A percentile compares a stretch with the other conserved stretches of the same genome.
These are phyloP conservation scores for Psix sp. DNA, from an alignment of 1,140 invertebrate genomes.

Conservation along the genomic window DNA sequence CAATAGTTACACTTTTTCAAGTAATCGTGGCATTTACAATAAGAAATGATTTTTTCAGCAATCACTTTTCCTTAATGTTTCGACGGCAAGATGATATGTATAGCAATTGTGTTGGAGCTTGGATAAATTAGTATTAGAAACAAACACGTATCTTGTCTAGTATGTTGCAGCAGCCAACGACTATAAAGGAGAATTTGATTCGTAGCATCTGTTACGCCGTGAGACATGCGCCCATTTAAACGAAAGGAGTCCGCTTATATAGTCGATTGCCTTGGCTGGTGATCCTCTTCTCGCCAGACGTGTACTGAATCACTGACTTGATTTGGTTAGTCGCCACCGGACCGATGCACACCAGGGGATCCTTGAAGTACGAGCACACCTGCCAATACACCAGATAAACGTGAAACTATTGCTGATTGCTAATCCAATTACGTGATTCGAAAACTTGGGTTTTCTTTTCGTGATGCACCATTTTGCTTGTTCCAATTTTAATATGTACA, in stretches of 20 bases:
- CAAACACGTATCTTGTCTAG: conserved; percentile 40
- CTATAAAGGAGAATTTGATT: conserved; percentile 55
- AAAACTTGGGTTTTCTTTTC: neutral
- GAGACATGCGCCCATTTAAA: conserved; percentile 59
- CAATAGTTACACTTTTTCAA: too few relatives aligned
- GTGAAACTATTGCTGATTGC: too few relatives aligned
- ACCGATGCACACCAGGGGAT: conserved; percentile 91
- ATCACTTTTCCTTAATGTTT: too few relatives aligned
- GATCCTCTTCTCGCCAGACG: conserved; percentile 87
- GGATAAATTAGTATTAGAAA: conserved; percentile 29
- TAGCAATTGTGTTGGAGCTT: conserved; percentile 1
- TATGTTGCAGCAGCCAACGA: conserved; percentile 40
- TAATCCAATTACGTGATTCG: neutral
- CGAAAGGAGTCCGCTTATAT: conserved; percentile 69
- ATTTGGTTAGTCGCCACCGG: conserved; percentile 87
- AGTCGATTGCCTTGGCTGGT: conserved; percentile 78
- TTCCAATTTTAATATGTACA: too few relatives aligned
- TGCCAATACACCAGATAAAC: conserved; percentile 65
- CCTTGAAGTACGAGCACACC: conserved; percentile 94
- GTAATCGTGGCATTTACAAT: too few relatives aligned
- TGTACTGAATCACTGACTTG: conserved; percentile 83
- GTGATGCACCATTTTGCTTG: too few relatives aligned
- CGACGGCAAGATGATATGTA: conserved; percentile 30
- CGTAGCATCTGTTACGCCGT: conserved; percentile 31
- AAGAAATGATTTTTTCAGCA: too few relatives aligned